Evolutionary conservation across 2,888 invertebrate species (phyloP), one percentile per base, ranked within the genome.

Genomic region (Acleris laterana): DNA sequence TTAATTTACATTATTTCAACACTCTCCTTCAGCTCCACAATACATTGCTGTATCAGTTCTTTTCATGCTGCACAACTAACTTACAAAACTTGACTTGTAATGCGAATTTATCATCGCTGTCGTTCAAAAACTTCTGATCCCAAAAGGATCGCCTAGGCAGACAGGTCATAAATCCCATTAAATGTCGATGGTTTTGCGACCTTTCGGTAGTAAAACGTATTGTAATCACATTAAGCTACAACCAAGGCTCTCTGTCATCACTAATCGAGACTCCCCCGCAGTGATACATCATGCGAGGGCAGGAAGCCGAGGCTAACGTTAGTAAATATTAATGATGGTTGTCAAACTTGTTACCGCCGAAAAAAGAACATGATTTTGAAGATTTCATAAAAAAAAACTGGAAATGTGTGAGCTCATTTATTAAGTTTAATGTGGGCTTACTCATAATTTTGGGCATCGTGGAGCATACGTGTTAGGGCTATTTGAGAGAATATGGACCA

Each of bases 241-340:
- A 73, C 73, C 76, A 72, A 76, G 79, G 81, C 83, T 81, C 82
- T 90, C 89, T 87, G 88, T 89, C 89, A 85, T 79, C 88, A 75
- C 71, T 68, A 70, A 74, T 75, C 70, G 73, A 70, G 69, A 73
- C 71, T 72, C 71, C 65, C 72, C 66, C 65, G 63, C 72, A 71
- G 75, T 78, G 79, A 82, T 83, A 72, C 73, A 82, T 84, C 78
- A 77, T 72, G 55, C n/a, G 28, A 11, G 62, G 64, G 57, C 71
- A 72, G 73, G 73, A 73, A 71, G 68, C 66, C 56, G 32, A 46
- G 56, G 42, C 55, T 55, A 53, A 65, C 61, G 42, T 65, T 65
- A 50, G 65, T 66, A 62, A 66, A 66, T 66, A 66, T 66, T 66
- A 66, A 66, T 66, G 61, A 62, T 57, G 51, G 66, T 66, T 66